A percentile compares a stretch with the other conserved stretches of the same genome.
phyloP scores from a whole-genome alignment of 2,888 invertebrate species.

The Seira sanloemensis region DNA sequence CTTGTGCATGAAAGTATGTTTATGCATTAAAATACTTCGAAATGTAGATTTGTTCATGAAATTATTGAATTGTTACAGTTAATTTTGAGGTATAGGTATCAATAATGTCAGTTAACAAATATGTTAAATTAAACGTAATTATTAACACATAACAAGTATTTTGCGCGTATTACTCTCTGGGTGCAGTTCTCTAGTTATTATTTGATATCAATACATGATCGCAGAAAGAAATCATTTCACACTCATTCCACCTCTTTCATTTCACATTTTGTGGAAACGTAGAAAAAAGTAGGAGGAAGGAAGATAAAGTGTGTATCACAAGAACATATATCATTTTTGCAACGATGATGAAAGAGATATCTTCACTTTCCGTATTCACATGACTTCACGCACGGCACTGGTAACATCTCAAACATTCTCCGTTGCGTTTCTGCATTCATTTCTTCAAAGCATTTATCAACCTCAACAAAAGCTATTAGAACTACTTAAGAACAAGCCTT shows the following conservation, averaged over 20 bases:
- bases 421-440: not conserved
- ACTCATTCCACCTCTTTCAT: not conserved
- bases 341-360: not conserved
- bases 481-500: too few relatives aligned
- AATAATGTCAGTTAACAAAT: too few relatives aligned
- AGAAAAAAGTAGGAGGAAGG: constrained; percentile 6
- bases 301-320: constrained; percentile 32
- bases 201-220: not conserved
- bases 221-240: not conserved
- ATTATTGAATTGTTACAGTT: too few relatives aligned
- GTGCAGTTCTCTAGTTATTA: too few relatives aligned
- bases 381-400: too few relatives aligned
- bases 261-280: constrained; percentile 21
- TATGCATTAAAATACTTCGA: too few relatives aligned
- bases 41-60: too few relatives aligned
- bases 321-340: constrained; percentile 28
- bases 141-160: too few relatives aligned
- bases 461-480: not conserved
- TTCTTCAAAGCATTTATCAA: not conserved
- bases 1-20: too few relatives aligned
- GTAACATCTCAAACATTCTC: not conserved
- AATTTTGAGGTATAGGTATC: too few relatives aligned
- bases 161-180: too few relatives aligned
- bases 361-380: not conserved
- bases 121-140: too few relatives aligned